These are phyloP conservation scores for Steatornis caripensis DNA, from an alignment of 2,113 vertebrate species.

Conservation along the genomic window DNA sequence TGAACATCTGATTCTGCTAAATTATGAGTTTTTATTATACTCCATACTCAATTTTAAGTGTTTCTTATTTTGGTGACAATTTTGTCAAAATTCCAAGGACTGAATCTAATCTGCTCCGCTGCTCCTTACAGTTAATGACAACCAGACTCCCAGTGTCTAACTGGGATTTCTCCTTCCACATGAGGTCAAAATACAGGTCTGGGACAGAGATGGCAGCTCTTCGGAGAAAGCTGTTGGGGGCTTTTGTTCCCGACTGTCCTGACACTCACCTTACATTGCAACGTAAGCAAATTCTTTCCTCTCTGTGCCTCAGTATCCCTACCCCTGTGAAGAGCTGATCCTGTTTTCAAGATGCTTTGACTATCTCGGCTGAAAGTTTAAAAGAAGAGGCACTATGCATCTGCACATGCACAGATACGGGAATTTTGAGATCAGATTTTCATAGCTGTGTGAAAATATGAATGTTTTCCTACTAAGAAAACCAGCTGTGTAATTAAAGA, in stretches of 20 bases:
- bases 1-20: conserved; percentile 38
- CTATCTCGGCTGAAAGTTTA: background rate
- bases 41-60: background rate
- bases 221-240: background rate
- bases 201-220: background rate
- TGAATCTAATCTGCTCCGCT: background rate
- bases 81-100: conserved; percentile 10
- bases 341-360: background rate
- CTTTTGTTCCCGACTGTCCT: background rate
- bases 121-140: background rate
- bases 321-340: background rate
- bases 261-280: background rate
- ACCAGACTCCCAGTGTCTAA: background rate
- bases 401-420: background rate
- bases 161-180: background rate
- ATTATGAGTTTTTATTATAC: background rate
- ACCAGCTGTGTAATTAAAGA: background rate
- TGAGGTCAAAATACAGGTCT: background rate
- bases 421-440: background rate
- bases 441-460: background rate
- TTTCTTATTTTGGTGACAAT: conserved; percentile 15
- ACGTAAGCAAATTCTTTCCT: background rate
- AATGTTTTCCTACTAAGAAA: background rate
- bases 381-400: background rate
- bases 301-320: background rate